Percentiles rank a stretch among this genome's conserved stretches.
Conservation (phyloP, 2,113 vertebrate genomes). For the Thryonomys swinderianus region DNA sequence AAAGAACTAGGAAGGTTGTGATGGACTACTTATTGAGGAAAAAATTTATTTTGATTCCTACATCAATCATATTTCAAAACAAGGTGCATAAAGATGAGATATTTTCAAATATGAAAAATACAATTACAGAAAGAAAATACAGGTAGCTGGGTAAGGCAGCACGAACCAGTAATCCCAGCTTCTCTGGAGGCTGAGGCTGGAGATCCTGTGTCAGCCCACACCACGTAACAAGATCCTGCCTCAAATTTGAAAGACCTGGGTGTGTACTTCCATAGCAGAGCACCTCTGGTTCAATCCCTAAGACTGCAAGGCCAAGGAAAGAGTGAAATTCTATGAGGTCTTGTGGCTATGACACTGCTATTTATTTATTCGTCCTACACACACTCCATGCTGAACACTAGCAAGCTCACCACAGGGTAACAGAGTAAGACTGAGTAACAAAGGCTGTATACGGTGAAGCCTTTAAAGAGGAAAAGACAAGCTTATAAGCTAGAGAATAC, state of each 20-base stretch:
- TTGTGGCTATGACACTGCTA: not conserved
- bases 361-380: not conserved
- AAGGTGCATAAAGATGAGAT: slow-evolving; percentile 3
- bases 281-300: not conserved
- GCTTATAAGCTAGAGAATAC: not conserved
- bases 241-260: not conserved
- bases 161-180: not conserved
- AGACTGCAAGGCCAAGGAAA: not conserved
- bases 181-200: not conserved
- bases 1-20: not conserved
- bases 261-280: not conserved
- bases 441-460: not conserved
- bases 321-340: not conserved
- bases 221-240: not conserved
- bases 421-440: not conserved
- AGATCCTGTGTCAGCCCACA: not conserved
- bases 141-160: not conserved
- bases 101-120: slow-evolving; percentile 2
- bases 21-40: not conserved
- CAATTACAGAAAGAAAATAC: not conserved
- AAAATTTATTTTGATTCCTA: not conserved
- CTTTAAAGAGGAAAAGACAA: not conserved
- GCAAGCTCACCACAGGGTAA: not conserved
- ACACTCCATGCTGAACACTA: not conserved
- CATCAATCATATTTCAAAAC: not conserved